Conservation (phyloP, 2,113 vertebrate genomes). For the Eurypyga helias region DNA sequence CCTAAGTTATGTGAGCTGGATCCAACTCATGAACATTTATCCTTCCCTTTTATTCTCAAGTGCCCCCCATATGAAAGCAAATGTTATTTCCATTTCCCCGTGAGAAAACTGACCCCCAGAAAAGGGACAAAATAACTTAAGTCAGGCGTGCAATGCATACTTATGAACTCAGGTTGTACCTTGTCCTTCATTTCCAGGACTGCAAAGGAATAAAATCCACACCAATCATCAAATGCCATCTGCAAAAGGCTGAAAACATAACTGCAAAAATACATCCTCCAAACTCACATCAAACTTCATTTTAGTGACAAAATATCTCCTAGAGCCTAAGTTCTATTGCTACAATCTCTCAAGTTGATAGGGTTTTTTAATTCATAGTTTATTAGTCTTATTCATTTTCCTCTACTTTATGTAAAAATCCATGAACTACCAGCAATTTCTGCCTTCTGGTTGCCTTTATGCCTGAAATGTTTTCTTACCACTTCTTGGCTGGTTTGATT, state of each 20-base stretch:
- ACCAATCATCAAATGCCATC: not conserved
- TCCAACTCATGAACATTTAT: not conserved
- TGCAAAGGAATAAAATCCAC: not conserved
- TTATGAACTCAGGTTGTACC: not conserved
- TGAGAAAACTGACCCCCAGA: not conserved
- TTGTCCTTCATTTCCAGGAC: not conserved
- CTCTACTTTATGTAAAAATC: not conserved
- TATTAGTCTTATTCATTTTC: not conserved
- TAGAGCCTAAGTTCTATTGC: not conserved
- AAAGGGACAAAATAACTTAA: not conserved
- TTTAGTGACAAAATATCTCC: not conserved
- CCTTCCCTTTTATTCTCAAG: not conserved
- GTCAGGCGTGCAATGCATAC: not conserved
- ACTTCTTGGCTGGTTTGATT: conserved; percentile 4
- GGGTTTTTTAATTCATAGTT: not conserved
- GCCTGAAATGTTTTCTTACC: not conserved
- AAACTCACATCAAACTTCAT: not conserved
- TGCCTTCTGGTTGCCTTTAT: not conserved
- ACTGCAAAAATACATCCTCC: not conserved
- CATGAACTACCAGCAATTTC: not conserved
- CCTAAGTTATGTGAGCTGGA: not conserved
- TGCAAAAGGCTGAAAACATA: not conserved
- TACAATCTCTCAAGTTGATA: not conserved
- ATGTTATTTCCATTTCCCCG: not conserved
- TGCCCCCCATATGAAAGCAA: not conserved